Base-by-base conservation (phyloP, 2,888 invertebrate genomes). In the Sesamia inferens region DNA sequence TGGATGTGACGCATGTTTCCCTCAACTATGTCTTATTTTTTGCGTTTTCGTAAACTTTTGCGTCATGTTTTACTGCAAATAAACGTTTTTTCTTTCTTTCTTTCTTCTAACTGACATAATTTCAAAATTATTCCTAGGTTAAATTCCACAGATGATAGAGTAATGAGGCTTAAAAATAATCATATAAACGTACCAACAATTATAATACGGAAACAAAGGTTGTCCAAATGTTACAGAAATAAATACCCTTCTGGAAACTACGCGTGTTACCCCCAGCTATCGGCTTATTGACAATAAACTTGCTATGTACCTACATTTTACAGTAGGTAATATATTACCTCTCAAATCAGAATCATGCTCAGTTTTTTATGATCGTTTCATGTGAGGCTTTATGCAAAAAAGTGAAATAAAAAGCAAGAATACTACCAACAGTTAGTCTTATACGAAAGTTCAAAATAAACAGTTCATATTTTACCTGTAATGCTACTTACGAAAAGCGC, bases 261-360 rank as follows among this genome's bases (percentile, higher is more conserved):
- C 2, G 42, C 51, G 14, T 71, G 51, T 78, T 39, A 55, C 58
- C 44, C 22, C 39, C 44, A 47, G 51, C n/a, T 71, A 44, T 79
- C 58, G 22, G 22, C 22, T 79, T 71, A 58, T 71, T 74, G 51
- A 44, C 72, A 78, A 79, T 79, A 71, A 71, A 74, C 51, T 44
- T 71, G 58, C 10, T 51, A 51, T 54, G 51, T 71, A 39, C 42
- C 69, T 42, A 71, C 31, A 59, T 75, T 79, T 79, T 72, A 72
- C 48, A 47, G 79, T 13, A 55, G 22, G 57, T 7, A 22, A 79
- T 75, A 75, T 79, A 75, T 75, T 54, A 79, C 54, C 11, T 79
- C 79, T 42, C 54, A 72, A 75, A 75, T 75, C 79, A 75, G 75
- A 75, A 61, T 72, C 42, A 47, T 72, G 79, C 39, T 79, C 79